Evolutionary conservation across 2,797 vertebrate genomes (phyloP), one percentile per base, ranked within the genome.

Genomic region (Choloepus didactylus): DNA sequence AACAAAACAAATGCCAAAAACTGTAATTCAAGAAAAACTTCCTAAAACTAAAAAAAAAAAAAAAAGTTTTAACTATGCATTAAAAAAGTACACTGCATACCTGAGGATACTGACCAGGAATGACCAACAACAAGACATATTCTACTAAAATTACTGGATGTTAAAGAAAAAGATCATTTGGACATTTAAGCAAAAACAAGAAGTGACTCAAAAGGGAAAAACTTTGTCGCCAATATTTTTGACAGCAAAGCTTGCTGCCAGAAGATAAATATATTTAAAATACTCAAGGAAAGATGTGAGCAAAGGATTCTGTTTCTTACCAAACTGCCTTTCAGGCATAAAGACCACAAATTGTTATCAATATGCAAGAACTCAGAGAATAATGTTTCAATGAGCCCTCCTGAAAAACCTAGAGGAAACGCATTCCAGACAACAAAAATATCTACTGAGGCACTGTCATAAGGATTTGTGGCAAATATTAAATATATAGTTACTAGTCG

Each of bases 131-230:
- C 49, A 49, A 49, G 49, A 21, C 11, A 91, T 59, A 91, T 21
- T 91, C n/a, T 60, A 94, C 6, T 31, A 94, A 96, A 96, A 88
- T 41, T 44, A 89, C 1, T 64, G 14, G 5, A 83, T 89, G 91
- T 94, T 91, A 56, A 89, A 85, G 31, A 5, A 7, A 91, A 62
- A 93, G 41, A 75, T 64, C 41, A 81, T 80, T 87, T 75, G 25
- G n/a, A 60, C 82, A 95, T 60, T 41, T 87, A 91, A 69, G 27
- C n/a, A 49, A 89, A 96, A 93, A 46, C 18, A 92, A 46, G 11
- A 96, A 92, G 64, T 92, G 25, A 89, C 35, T 90, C 87, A 92
- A 29, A 84, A 95, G 82, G 76, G 95, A 92, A 96, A 90, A 29
- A 73, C 70, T 70, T 35, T 70, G 54, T 91, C 60, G 91, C 60